These are phyloP conservation scores for Ditula angustiorana DNA, from an alignment of 2,888 invertebrate species.

Conservation along the genomic window DNA sequence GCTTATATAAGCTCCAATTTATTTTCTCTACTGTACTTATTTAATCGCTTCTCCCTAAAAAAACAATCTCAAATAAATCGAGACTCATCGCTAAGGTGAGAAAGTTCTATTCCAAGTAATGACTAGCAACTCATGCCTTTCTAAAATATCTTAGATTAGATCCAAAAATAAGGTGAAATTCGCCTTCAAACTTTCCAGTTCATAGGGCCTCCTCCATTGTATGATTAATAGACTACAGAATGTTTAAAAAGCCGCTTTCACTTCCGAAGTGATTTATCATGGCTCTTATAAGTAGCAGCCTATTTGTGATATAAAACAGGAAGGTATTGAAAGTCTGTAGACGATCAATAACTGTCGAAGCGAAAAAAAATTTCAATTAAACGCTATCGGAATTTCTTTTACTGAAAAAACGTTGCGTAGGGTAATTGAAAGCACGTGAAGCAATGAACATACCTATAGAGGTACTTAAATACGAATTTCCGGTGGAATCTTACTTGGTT, in stretches of 20 bases:
- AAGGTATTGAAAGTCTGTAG: conserved; percentile 68
- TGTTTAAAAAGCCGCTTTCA: conserved; percentile 72
- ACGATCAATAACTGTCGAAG: conserved; percentile 80
- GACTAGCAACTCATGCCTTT: conserved; percentile 10
- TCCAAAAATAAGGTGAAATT: conserved; percentile 31
- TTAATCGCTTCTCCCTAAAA: neutral
- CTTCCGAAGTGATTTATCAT: conserved; percentile 75
- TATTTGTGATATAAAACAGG: conserved; percentile 76
- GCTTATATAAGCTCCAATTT: no score
- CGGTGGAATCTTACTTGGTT: neutral
- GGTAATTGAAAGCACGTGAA: conserved; percentile 36
- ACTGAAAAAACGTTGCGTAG: conserved; percentile 63
- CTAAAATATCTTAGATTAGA: conserved; percentile 16
- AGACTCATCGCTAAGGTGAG: neutral
- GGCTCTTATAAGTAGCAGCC: conserved; percentile 54
- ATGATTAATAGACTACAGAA: conserved; percentile 73
- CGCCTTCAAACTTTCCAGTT: conserved; percentile 50
- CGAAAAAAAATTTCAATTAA: conserved; percentile 78
- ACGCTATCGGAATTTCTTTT: conserved; percentile 69
- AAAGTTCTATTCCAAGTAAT: conserved; percentile 11
- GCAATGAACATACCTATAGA: neutral
- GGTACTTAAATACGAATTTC: conserved; percentile 8
- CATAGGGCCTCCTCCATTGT: conserved; percentile 62
- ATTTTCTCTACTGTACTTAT: neutral
- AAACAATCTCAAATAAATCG: neutral